phyloP scores from a whole-genome alignment of 2,888 invertebrate genomes.

The Caenorhabditis wallacei region DNA sequence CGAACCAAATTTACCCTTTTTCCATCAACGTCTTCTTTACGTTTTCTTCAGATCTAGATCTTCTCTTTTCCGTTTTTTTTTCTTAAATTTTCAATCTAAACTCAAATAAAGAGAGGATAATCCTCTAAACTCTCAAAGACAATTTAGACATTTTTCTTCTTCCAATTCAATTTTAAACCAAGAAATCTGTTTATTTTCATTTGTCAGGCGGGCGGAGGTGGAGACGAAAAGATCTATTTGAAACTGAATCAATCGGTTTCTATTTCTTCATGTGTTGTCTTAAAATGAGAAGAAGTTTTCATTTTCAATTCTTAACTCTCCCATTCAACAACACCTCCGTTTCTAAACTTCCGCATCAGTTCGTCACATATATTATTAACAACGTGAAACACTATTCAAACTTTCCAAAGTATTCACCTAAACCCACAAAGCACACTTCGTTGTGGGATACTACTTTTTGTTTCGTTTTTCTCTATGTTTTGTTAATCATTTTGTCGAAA shows the following conservation, averaged over 20 bases:
- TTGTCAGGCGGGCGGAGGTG: constrained; percentile 16
- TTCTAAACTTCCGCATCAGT: constrained; percentile 37
- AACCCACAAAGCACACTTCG: constrained; percentile 18
- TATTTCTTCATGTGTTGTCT: background rate
- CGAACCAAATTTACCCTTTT: constrained; percentile 9
- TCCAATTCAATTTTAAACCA: constrained; percentile 35
- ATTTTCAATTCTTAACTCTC: background rate
- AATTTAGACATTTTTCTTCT: constrained; percentile 22
- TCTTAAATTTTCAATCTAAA: constrained; percentile 46
- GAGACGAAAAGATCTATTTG: constrained; percentile 19
- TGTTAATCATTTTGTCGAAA: background rate
- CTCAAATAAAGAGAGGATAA: constrained; percentile 27
- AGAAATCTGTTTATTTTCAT: constrained; percentile 30
- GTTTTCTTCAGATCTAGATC: constrained; percentile 2
- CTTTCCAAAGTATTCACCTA: constrained; percentile 17
- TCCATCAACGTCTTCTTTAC: constrained; percentile 20
- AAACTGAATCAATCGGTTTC: constrained; percentile 14
- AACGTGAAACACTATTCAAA: constrained; percentile 18
- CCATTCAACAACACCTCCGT: constrained; percentile 13
- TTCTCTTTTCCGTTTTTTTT: constrained; percentile 10
- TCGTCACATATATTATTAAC: constrained; percentile 50
- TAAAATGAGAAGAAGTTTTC: background rate
- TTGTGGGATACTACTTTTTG: constrained; percentile 18
- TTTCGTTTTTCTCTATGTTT: no score
- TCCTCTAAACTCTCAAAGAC: constrained; percentile 45